Percentiles rank a stretch among this genome's conserved stretches.
Evolutionary conservation across 2,888 invertebrate species (phyloP).

Genomic region (Allacma fusca): DNA sequence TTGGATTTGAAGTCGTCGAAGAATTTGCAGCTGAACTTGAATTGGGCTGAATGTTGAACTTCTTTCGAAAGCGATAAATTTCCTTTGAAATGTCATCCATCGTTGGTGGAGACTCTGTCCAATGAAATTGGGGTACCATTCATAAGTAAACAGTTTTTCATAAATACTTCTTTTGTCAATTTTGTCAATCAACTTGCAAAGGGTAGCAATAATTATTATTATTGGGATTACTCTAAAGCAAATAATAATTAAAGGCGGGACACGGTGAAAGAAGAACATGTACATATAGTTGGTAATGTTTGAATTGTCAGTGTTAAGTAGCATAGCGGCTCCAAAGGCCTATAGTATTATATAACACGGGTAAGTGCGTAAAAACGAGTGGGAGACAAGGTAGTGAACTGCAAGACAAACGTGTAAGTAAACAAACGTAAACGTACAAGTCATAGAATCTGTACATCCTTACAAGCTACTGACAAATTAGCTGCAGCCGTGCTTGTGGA

Average conservation of each 20-base stretch:
- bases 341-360: background rate
- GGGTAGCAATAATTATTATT: no score
- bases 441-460: no score
- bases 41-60: slow-evolving; percentile 60
- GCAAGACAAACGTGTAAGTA: no score
- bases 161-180: no score
- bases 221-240: background rate
- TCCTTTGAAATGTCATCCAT: slow-evolving; percentile 61
- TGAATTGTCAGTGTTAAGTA: background rate
- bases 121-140: slow-evolving; percentile 33
- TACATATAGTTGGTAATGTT: background rate
- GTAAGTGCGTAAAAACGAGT: background rate
- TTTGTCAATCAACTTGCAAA: no score
- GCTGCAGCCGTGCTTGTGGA: no score
- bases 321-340: background rate
- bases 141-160: background rate
- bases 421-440: no score
- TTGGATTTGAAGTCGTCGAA: background rate
- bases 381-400: no score
- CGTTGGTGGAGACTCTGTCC: slow-evolving; percentile 60
- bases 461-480: no score
- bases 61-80: slow-evolving; percentile 61
- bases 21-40: background rate
- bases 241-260: background rate
- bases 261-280: slow-evolving; percentile 8